Base-by-base conservation (phyloP, 2,797 vertebrate species). In the Melanotaenia boesemani region DNA sequence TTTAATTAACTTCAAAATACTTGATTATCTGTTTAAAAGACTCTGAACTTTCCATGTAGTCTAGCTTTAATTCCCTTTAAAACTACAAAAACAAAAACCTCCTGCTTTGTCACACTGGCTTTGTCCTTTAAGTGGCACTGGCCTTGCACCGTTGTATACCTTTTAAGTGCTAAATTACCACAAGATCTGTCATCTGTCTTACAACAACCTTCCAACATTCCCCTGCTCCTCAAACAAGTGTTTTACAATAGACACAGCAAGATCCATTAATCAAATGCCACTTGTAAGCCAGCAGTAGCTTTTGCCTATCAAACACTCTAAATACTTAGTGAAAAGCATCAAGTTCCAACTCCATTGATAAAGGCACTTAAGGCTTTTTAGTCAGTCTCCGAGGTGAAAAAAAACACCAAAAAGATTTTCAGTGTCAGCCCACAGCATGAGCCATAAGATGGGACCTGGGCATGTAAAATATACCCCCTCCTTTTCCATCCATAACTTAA, bases 401-500 rank as follows among this genome's bases (percentile, higher is more conserved):
- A 70, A 37, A 84, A 84, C 78, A 87, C 78, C 82, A 84, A 83
- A 86, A 88, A 83, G 79, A 89, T 83, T 85, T 80, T 84, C 54
- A 16, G 77, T 89, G 86, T 91, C 90, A 87, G 70, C 83, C 86
- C 85, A 81, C 85, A 90, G 85, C 89, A 55, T 81, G 86, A 89
- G 83, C 86, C 80, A 89, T 86, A 85, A 85, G 85, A 91, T 81
- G 84, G 79, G 87, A 90, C 86, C 86, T 87, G 84, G 84, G 92
- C 87, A 87, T 92, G 89, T 92, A 91, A 90, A 90, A 88, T 74
- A 92, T 82, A 82, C 76, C 89, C 84, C 63, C 36, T 77, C 71
- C 73, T 64, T 86, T 87, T 79, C 89, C 79, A 90, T 89, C 90
- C 87, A 92, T 93, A 93, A 93, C 91, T 94, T 93, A 93, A 93